Conservation (phyloP, 2,888 invertebrate genomes). For the Penaeus monodon region DNA sequence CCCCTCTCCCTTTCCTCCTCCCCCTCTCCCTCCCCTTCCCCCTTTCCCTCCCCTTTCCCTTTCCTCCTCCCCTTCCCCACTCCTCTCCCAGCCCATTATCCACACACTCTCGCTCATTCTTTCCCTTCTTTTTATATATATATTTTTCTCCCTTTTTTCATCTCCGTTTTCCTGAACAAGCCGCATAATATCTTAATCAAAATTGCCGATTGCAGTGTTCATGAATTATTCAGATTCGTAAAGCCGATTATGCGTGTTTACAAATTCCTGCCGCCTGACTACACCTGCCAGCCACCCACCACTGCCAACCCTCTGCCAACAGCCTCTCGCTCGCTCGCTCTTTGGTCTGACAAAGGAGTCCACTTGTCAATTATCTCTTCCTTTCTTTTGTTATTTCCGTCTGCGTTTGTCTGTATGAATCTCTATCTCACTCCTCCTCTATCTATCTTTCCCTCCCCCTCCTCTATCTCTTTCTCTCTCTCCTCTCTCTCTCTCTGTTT, state of each 20-base stretch:
- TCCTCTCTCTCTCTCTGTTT: neutral
- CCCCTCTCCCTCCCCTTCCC: neutral
- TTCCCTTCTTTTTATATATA: neutral
- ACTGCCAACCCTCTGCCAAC: neutral
- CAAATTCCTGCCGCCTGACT: conserved; percentile 10
- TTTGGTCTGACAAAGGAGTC: too few relatives aligned
- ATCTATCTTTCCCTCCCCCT: neutral
- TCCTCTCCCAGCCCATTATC: neutral
- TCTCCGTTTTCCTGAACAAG: neutral
- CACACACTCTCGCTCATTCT: neutral
- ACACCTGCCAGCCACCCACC: neutral
- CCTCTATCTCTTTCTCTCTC: neutral
- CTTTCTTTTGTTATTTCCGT: neutral
- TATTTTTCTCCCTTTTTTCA: neutral
- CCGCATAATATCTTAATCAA: conserved; percentile 55
- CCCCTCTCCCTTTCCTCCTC: neutral
- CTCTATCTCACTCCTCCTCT: conserved; percentile 2
- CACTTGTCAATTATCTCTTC: neutral
- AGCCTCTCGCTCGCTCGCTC: too few relatives aligned
- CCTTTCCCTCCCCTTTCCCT: neutral
- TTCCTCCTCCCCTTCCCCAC: neutral
- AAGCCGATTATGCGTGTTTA: conserved; percentile 48
- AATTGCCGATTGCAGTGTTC: conserved; percentile 32
- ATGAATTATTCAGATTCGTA: conserved; percentile 46
- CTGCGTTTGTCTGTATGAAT: neutral